Evolutionary conservation across 1,140 invertebrate species (phyloP).

Genomic region (Acyrthosiphon pisum): DNA sequence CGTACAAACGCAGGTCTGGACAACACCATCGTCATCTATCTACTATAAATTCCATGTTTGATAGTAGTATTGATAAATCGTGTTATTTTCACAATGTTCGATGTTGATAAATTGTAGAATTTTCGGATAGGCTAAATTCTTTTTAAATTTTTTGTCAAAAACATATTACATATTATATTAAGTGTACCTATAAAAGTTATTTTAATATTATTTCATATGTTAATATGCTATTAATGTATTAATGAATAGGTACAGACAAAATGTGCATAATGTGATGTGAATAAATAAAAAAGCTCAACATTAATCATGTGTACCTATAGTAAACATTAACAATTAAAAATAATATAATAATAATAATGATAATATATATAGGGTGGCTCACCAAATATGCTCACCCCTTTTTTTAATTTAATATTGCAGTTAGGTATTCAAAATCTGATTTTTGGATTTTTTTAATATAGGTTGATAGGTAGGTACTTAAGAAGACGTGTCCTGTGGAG

Average conservation of each 20-base stretch:
- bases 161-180: too few species aligned
- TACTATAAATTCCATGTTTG: background rate
- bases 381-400: too few species aligned
- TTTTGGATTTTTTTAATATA: too few species aligned
- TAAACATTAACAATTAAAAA: background rate
- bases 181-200: background rate
- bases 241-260: background rate
- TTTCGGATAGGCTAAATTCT: background rate
- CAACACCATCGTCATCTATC: background rate
- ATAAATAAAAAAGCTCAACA: background rate
- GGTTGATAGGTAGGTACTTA: too few species aligned
- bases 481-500: too few species aligned
- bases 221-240: background rate
- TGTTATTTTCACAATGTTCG: background rate
- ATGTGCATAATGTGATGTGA: background rate
- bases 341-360: too few species aligned
- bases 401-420: too few species aligned
- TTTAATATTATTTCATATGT: background rate
- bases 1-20: too few species aligned
- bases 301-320: background rate
- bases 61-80: background rate
- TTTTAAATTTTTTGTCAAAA: background rate
- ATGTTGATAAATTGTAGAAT: background rate
- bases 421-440: too few species aligned
- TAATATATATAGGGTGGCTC: too few species aligned